Base-by-base conservation (phyloP, 2,113 vertebrate genomes). In the Onychorhynchus coronatus region DNA sequence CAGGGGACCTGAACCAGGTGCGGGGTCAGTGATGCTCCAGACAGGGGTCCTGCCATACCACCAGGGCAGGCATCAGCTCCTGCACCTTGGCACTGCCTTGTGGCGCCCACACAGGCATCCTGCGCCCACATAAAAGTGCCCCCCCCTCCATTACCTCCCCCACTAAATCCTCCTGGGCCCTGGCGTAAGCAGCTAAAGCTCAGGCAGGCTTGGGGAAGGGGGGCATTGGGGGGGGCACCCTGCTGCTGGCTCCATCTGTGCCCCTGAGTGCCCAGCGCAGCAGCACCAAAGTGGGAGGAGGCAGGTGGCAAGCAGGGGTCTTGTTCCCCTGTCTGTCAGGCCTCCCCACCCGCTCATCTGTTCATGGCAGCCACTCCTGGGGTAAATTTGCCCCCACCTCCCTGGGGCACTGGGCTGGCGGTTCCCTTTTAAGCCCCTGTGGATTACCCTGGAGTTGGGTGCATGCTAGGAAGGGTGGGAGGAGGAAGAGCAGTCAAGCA, bases 171-270 rank as follows among this genome's bases (percentile, higher is more conserved):
- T 95, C 90, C 94, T 89, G 84, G 53, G 92, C 76, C 88, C 68
- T 79, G 90, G 77, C 63, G 55, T 95, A 96, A 96, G 94, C 90
- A 67, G 94, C 88, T 95, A 94, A 95, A 89, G 88, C 80, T 75
- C 77, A 70, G 88, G 96, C 88, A 89, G 80, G 77, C 96, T 84
- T 80, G 70, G 37, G 52, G 27, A 75, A 77, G 78, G 86, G 55
- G 91, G 81, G 49, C 19, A 28, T 2, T 15, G 73, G 73, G 49
- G 67, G 95, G 33, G 77, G 82, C 83, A 86, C 89, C 93, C 91
- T 4, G 25, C 95, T 80, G 93, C 90, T 4, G 4, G 42, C 52
- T 88, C 95, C 95, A 92, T 93, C 96, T 95, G 95, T 80, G 92
- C 46, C 88, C 94, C 78, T 0, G 0, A 50, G 49, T 33, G 77